phyloP scores from a whole-genome alignment of 2,113 vertebrate genomes.

The Turdus rufiventris region DNA sequence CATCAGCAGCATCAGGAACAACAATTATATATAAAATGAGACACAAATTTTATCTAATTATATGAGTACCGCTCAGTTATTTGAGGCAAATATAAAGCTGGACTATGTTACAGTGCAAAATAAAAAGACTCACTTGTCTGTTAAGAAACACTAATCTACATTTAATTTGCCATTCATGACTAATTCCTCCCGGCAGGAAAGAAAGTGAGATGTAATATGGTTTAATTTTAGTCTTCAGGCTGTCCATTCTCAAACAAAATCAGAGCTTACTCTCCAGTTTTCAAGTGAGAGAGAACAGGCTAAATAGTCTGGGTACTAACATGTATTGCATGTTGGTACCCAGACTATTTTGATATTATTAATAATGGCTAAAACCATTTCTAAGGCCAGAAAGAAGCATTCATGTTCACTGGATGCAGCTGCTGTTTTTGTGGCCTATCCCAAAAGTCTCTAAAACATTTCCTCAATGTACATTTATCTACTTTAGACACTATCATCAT shows the following conservation, averaged over 20 bases:
- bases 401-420: neutral
- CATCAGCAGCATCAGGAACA: neutral
- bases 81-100: neutral
- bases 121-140: neutral
- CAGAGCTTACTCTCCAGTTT: neutral
- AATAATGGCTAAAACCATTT: neutral
- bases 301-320: neutral
- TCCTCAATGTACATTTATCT: neutral
- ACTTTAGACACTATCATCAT: neutral
- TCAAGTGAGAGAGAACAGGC: neutral
- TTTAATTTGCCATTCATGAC: neutral
- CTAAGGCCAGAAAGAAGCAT: neutral
- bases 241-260: neutral
- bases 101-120: neutral
- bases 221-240: neutral
- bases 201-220: neutral
- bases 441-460: neutral
- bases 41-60: neutral
- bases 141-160: neutral
- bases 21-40: neutral
- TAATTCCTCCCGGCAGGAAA: neutral
- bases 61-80: neutral
- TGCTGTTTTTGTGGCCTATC: neutral
- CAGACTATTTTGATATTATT: neutral
- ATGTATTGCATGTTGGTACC: neutral